phyloP scores from a whole-genome alignment of 2,888 invertebrate genomes.

The Macaria liturata region DNA sequence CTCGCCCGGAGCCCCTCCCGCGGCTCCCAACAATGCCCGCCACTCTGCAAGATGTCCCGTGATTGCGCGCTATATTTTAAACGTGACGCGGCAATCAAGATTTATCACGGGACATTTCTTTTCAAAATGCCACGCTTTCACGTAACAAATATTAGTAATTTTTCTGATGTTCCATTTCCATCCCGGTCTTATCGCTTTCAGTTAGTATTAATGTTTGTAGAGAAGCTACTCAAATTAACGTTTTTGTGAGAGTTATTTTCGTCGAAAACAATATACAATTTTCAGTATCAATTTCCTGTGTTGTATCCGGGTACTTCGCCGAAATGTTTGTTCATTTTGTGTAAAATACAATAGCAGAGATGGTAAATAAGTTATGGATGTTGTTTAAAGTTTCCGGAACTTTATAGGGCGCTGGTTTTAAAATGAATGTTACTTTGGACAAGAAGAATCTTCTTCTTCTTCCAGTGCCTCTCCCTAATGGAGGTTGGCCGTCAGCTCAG shows the following conservation, averaged over 20 bases:
- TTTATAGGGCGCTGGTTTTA: too few relatives aligned
- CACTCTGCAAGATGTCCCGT: slow-evolving; percentile 32
- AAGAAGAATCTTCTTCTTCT: too few relatives aligned
- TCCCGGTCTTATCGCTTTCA: slow-evolving; percentile 4
- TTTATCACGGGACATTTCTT: slow-evolving; percentile 19
- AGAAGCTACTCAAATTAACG: neutral
- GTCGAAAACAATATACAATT: slow-evolving; percentile 1
- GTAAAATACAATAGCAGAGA: slow-evolving; percentile 44
- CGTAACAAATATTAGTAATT: slow-evolving; percentile 16
- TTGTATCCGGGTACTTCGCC: slow-evolving; percentile 5
- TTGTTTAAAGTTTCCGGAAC: slow-evolving; percentile 52
- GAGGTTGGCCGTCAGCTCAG: too few relatives aligned
- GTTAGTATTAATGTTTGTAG: slow-evolving; percentile 6
- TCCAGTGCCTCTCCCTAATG: too few relatives aligned
- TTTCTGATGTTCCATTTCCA: slow-evolving; percentile 17
- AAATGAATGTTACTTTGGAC: too few relatives aligned
- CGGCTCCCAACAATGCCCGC: slow-evolving; percentile 29
- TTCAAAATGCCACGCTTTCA: slow-evolving; percentile 10
- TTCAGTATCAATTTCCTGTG: slow-evolving; percentile 1
- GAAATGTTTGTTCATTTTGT: slow-evolving; percentile 38
- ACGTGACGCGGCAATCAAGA: slow-evolving; percentile 26
- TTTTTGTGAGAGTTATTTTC: neutral
- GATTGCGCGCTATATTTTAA: slow-evolving; percentile 34
- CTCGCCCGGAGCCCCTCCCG: slow-evolving; percentile 21
- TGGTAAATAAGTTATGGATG: slow-evolving; percentile 52